Base-by-base conservation (phyloP, 1,140 invertebrate species). In the Varroa destructor region DNA sequence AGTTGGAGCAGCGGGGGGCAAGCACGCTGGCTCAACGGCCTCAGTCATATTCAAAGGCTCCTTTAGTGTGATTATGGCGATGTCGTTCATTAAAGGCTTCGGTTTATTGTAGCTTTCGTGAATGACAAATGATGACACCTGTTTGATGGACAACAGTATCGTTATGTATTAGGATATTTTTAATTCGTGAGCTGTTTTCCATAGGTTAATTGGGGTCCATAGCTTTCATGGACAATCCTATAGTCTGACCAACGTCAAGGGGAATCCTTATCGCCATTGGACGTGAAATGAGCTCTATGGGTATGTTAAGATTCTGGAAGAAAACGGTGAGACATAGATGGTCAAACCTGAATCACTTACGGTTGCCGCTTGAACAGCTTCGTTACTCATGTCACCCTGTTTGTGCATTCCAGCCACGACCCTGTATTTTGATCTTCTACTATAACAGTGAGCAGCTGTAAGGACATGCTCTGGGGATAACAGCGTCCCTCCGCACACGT, bases 1-100 rank as follows among this genome's bases (percentile, higher is more conserved):
- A 40, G 36, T 73, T 36, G 36, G 43, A n/a, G 6, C 54, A 12
- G 54, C 46, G 51, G 36, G 46, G 3, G 73, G 73, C 25, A 74
- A 40, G 56, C 64, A 67, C 1, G 73, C 67, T 8, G 73, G 55
- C n/a, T 74, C 61, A 43, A 71, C 46, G n/a, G 40, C 36, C n/a
- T 70, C 14, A 1, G 40, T 72, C 3, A 56, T 1, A 36, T 55
- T 56, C 6, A 72, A 36, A 6, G 56, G 56, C 36, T 54, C 46
- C 36, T 56, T 25, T 6, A 74, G 56, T 25, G 57, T 14, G 25
- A 73, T 25, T 1, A 73, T 54, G 12, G 73, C 71, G 40, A 73
- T 73, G 51, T 73, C 73, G 46, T 73, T 73, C 40, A 55, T 71
- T 14, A 67, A 46, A 1, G 51, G 12, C 4, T 71, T 54, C 1